Percentiles rank a stretch among this genome's conserved stretches.
phyloP scores from a whole-genome alignment of 2,113 vertebrate species.

The Jacana jacana region DNA sequence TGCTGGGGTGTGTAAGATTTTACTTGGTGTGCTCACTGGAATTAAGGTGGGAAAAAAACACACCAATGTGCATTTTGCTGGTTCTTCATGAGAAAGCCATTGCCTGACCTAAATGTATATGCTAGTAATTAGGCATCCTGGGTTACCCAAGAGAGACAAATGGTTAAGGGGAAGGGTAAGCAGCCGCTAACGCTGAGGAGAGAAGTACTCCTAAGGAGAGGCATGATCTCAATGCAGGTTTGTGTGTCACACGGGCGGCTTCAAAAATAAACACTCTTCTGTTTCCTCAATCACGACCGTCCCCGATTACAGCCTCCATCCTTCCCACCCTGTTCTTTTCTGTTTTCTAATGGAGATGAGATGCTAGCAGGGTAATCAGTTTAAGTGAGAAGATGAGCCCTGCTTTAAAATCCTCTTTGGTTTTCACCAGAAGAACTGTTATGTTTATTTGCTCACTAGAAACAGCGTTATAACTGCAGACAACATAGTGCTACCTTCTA shows the following conservation, averaged over 20 bases:
- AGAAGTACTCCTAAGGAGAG: background rate
- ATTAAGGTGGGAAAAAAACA: background rate
- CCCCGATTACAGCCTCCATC: background rate
- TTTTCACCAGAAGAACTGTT: background rate
- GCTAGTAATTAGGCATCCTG: slow-evolving; percentile 26
- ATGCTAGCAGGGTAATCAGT: background rate
- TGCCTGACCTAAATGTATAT: slow-evolving; percentile 30
- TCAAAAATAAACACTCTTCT: slow-evolving; percentile 33
- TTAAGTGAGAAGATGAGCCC: slow-evolving; percentile 23
- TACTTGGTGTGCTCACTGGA: background rate
- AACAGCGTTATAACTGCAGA: background rate
- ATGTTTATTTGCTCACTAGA: background rate
- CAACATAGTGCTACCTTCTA: background rate
- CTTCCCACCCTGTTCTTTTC: background rate
- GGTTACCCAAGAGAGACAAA: background rate
- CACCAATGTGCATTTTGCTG: background rate
- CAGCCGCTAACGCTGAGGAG: background rate
- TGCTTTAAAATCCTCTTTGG: slow-evolving; percentile 29
- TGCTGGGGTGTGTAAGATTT: background rate
- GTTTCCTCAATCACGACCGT: background rate
- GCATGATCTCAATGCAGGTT: background rate
- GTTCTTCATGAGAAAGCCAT: background rate
- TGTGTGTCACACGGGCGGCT: background rate
- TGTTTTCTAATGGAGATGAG: slow-evolving; percentile 3
- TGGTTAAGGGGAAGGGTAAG: background rate